phyloP scores from a whole-genome alignment of 2,888 invertebrate species.

The Eupelmus urozonus region DNA sequence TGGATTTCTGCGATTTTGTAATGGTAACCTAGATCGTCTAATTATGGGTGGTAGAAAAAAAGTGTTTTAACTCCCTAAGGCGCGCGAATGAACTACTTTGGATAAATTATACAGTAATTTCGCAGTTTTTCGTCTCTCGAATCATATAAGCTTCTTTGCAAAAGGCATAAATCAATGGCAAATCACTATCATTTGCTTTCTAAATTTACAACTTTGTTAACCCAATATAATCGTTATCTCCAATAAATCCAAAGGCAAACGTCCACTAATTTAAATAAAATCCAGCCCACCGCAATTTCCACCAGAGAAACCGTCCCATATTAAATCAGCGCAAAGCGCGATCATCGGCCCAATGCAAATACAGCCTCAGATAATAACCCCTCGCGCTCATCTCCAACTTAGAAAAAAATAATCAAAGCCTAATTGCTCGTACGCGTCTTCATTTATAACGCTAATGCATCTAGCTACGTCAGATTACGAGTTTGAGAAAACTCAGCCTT shows the following conservation, averaged over 20 bases:
- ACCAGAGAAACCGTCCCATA: slow-evolving; percentile 14
- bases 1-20: too few relatives aligned
- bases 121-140: too few relatives aligned
- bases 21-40: too few relatives aligned
- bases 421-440: not conserved
- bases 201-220: not conserved
- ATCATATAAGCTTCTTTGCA: too few relatives aligned
- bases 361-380: not conserved
- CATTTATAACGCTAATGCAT: not conserved
- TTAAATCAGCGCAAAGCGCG: not conserved
- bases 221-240: not conserved
- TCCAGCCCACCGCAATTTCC: not conserved
- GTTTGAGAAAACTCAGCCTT: not conserved
- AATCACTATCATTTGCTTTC: not conserved
- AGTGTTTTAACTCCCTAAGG: too few relatives aligned
- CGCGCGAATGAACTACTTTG: too few relatives aligned
- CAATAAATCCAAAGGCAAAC: not conserved
- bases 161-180: too few relatives aligned
- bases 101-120: too few relatives aligned
- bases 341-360: not conserved
- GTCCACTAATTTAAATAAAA: slow-evolving; percentile 2
- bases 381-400: not conserved
- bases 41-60: too few relatives aligned
- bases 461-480: not conserved
- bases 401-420: not conserved